Evolutionary conservation across 2,797 vertebrate species (phyloP).

Genomic region (Anguilla megastoma): DNA sequence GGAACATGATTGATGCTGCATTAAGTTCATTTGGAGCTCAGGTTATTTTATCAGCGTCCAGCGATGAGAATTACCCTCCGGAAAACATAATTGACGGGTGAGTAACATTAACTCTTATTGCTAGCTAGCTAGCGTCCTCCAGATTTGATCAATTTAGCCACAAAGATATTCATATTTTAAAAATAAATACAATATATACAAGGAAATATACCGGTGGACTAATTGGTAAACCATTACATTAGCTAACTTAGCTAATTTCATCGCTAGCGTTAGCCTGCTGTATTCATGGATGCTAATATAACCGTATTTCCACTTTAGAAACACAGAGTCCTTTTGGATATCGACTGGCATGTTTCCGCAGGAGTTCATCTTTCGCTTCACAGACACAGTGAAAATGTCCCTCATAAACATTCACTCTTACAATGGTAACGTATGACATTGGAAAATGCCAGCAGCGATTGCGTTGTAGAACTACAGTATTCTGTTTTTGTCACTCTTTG

Average conservation of each 20-base stretch:
- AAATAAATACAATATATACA: neutral
- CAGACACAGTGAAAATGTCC: conserved; percentile 72
- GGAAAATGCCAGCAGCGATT: neutral
- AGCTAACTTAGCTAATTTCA: neutral
- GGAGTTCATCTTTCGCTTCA: conserved; percentile 85
- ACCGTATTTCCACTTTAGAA: conserved; percentile 61
- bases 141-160: neutral
- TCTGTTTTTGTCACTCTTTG: neutral
- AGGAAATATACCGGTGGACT: too few species aligned
- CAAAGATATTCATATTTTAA: neutral
- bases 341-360: conserved; percentile 96
- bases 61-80: conserved; percentile 83
- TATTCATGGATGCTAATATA: neutral
- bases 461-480: neutral
- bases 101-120: conserved; percentile 43
- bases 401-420: conserved; percentile 81
- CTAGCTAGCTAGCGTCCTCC: neutral
- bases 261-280: neutral
- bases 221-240: too few species aligned
- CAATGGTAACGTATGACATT: conserved; percentile 72
- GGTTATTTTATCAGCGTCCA: conserved; percentile 80
- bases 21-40: conserved; percentile 72
- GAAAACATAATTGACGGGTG: conserved; percentile 88
- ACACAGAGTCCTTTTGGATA: conserved; percentile 86
- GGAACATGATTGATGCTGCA: conserved; percentile 69